These are phyloP conservation scores for Drosophila diplacantha DNA, from an alignment of 2,888 invertebrate species.

Conservation along the genomic window DNA sequence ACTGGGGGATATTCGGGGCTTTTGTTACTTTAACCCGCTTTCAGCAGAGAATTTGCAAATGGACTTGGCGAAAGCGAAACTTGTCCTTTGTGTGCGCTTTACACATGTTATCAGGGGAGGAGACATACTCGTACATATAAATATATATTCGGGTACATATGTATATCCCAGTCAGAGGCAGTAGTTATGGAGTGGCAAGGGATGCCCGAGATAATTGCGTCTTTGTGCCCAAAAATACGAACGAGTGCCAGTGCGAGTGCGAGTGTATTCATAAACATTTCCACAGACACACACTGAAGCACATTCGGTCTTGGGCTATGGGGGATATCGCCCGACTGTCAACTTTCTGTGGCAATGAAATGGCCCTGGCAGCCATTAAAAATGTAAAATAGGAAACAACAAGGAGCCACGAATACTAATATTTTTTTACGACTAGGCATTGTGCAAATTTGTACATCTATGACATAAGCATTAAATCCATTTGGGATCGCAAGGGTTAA, in stretches of 20 bases:
- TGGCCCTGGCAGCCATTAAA: slow-evolving; percentile 63
- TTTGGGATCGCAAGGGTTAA: slow-evolving; percentile 28
- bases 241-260: slow-evolving; percentile 10
- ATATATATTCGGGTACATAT: neutral
- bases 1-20: slow-evolving; percentile 22
- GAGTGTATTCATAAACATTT: slow-evolving; percentile 36
- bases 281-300: slow-evolving; percentile 8
- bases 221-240: slow-evolving; percentile 37
- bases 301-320: neutral
- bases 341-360: slow-evolving; percentile 47
- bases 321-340: slow-evolving; percentile 42
- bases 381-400: slow-evolving; percentile 57
- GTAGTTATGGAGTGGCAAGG: slow-evolving; percentile 49
- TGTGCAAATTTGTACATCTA: slow-evolving; percentile 65
- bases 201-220: slow-evolving; percentile 59
- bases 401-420: slow-evolving; percentile 34
- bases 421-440: slow-evolving; percentile 60
- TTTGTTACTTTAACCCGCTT: slow-evolving; percentile 65
- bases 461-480: slow-evolving; percentile 68
- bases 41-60: slow-evolving; percentile 64
- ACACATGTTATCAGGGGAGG: slow-evolving; percentile 51
- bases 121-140: neutral
- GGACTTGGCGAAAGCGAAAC: slow-evolving; percentile 62
- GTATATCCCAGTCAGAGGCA: slow-evolving; percentile 19
- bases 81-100: slow-evolving; percentile 66